These are phyloP conservation scores for Hyles euphorbiae DNA, from an alignment of 1,140 invertebrate species.

Conservation along the genomic window DNA sequence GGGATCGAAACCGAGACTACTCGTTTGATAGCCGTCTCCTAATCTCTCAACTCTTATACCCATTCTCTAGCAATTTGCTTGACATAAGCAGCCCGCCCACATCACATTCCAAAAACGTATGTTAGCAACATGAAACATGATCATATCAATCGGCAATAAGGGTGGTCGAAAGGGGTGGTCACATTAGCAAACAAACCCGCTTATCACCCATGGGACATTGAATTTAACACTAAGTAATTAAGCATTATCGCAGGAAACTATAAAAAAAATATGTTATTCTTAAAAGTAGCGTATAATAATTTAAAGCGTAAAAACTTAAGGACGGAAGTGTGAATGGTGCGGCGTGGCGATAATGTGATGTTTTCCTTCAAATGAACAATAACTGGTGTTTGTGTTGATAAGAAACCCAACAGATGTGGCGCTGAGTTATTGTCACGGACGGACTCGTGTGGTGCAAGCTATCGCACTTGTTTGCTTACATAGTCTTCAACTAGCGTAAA, in stretches of 20 bases:
- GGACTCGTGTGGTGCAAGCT: slow-evolving; percentile 13
- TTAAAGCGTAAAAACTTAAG: slow-evolving; percentile 49
- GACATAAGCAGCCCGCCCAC: too few relatives aligned
- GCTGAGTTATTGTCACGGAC: slow-evolving; percentile 18
- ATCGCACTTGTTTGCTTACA: slow-evolving; percentile 13
- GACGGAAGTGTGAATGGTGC: slow-evolving; percentile 52
- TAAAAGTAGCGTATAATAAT: slow-evolving; percentile 36
- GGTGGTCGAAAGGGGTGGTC: too few relatives aligned
- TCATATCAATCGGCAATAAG: too few relatives aligned
- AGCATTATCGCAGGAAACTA: slow-evolving; percentile 41
- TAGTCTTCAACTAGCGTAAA: too few relatives aligned
- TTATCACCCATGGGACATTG: slow-evolving; percentile 16
- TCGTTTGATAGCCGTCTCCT: too few relatives aligned
- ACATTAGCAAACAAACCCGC: too few relatives aligned
- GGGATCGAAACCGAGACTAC: too few relatives aligned
- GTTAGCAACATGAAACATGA: too few relatives aligned
- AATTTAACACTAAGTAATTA: slow-evolving; percentile 15
- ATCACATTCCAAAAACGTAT: too few relatives aligned
- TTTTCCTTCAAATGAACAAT: slow-evolving; percentile 61
- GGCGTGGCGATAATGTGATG: slow-evolving; percentile 42
- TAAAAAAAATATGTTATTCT: slow-evolving; percentile 31
- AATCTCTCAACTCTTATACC: too few relatives aligned
- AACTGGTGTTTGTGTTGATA: slow-evolving; percentile 60
- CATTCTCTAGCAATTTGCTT: too few relatives aligned
- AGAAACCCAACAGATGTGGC: slow-evolving; percentile 58